These are phyloP conservation scores for Mesoligia furuncula DNA, from an alignment of 2,888 invertebrate species.

Conservation along the genomic window DNA sequence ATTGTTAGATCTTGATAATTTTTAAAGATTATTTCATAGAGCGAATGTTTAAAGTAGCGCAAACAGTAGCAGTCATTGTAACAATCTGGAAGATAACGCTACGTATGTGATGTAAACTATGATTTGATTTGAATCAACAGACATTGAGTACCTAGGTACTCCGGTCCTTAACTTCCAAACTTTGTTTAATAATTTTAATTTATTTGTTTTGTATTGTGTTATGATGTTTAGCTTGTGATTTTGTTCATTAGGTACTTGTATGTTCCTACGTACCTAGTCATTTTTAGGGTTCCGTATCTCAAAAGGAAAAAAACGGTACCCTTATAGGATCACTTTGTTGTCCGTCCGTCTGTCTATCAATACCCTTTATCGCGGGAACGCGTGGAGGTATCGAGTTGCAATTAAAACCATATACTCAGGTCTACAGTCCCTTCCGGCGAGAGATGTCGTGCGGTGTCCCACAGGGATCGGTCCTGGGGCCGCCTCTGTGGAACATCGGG, in stretches of 20 bases:
- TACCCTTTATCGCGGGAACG: too few relatives aligned
- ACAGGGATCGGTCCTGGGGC: too few relatives aligned
- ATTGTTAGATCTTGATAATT: constrained; percentile 39
- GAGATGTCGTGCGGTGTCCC: too few relatives aligned
- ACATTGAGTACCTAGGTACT: not conserved
- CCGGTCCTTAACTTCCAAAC: not conserved
- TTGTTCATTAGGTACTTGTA: not conserved
- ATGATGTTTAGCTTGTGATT: not conserved
- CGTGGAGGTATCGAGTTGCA: too few relatives aligned
- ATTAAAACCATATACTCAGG: too few relatives aligned
- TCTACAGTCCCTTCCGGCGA: too few relatives aligned
- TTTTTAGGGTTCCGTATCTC: not conserved
- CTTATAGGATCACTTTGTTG: too few relatives aligned
- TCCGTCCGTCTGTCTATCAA: too few relatives aligned
- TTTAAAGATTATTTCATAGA: constrained; percentile 22
- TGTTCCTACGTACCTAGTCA: too few relatives aligned
- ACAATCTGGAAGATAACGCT: constrained; percentile 36
- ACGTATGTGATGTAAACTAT: constrained; percentile 31
- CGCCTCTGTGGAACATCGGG: too few relatives aligned
- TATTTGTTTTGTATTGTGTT: not conserved
- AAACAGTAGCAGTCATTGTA: constrained; percentile 41
- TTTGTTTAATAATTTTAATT: not conserved
- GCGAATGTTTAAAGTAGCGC: constrained; percentile 15
- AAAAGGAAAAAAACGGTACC: too few relatives aligned
- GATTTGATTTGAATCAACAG: constrained; percentile 17